phyloP scores from a whole-genome alignment of 2,797 vertebrate genomes.

The Crax fasciolata region DNA sequence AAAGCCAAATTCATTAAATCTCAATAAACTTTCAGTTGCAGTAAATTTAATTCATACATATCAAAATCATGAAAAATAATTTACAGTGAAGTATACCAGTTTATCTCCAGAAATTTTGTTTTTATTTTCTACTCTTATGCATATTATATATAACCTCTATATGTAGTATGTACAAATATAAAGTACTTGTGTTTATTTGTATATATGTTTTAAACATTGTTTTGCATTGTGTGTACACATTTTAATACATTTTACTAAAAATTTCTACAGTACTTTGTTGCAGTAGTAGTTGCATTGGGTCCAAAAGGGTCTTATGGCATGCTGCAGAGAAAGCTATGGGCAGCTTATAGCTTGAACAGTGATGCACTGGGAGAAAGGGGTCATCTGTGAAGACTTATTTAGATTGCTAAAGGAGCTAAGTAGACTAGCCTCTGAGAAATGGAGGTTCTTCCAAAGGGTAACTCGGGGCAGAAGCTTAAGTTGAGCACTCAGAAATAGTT shows the following conservation, averaged over 20 bases:
- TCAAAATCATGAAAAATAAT: constrained; percentile 68
- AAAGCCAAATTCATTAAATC: constrained; percentile 61
- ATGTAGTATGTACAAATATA: not conserved
- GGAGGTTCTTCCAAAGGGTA: not conserved
- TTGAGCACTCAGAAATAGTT: constrained; percentile 6
- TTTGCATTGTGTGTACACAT: not conserved
- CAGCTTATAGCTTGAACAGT: not conserved
- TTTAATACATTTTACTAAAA: not conserved
- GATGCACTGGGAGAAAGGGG: not conserved
- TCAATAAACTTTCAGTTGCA: constrained; percentile 46
- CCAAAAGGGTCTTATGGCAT: not conserved
- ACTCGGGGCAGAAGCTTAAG: not conserved
- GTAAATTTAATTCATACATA: constrained; percentile 53
- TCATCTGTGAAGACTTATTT: not conserved
- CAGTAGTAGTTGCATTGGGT: not conserved
- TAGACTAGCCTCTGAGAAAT: not conserved
- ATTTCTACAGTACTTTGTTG: not conserved
- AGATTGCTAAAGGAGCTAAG: not conserved
- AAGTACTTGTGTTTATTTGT: not conserved
- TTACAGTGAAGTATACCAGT: not conserved
- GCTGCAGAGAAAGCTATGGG: not conserved
- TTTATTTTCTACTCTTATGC: not conserved
- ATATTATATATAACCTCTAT: not conserved
- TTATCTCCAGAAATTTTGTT: constrained; percentile 16
- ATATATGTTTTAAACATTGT: not conserved